phyloP scores from a whole-genome alignment of 2,888 invertebrate species.

The Tipula helvola region DNA sequence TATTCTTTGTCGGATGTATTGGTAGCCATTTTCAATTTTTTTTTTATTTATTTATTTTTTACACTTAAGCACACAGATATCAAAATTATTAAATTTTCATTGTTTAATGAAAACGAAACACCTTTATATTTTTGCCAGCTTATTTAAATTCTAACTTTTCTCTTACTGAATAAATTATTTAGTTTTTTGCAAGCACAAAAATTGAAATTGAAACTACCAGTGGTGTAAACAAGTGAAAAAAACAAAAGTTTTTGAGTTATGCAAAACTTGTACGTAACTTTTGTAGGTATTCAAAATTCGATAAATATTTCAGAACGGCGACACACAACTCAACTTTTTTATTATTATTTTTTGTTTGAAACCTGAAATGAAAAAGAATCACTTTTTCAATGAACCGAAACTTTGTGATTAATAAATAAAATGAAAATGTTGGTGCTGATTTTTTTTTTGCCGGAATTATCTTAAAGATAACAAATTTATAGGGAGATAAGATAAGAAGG shows the following conservation, averaged over 20 bases:
- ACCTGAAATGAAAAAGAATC: background rate
- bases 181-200: background rate
- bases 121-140: background rate
- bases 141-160: background rate
- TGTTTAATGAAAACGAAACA: background rate
- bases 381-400: background rate
- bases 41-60: background rate
- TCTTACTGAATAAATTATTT: background rate
- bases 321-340: background rate
- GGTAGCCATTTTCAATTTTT: background rate
- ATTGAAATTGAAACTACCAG: background rate
- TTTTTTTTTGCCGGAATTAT: background rate
- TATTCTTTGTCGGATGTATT: constrained; percentile 17
- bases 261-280: background rate
- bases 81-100: background rate
- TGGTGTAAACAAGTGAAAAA: background rate
- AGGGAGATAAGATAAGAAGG: background rate
- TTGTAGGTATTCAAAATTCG: background rate
- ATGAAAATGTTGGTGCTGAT: background rate
- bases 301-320: background rate
- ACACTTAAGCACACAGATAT: background rate
- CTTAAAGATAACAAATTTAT: background rate
- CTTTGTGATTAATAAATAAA: background rate
- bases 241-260: background rate
- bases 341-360: background rate